Percentiles rank a stretch among this genome's conserved stretches.
Conservation (phyloP, 2,113 vertebrate species). For the Dendropsophus ebraccatus region DNA sequence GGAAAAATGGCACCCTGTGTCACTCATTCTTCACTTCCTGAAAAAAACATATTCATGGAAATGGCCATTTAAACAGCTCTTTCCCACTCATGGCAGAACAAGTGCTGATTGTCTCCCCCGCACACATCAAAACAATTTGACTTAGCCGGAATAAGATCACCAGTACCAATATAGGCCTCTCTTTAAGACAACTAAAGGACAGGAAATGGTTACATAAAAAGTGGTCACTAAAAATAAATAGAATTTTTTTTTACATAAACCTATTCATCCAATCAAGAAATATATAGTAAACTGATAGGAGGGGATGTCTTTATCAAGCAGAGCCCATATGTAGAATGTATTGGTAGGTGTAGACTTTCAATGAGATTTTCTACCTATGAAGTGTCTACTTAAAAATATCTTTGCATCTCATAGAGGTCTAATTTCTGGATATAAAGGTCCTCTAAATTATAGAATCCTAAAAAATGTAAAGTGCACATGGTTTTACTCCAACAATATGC, state of each 20-base stretch:
- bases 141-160: conserved; percentile 13
- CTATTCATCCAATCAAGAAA: neutral
- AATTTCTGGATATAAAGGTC: neutral
- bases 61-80: conserved; percentile 71
- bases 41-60: conserved; percentile 66
- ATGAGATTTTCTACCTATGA: neutral
- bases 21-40: conserved; percentile 67
- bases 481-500: neutral
- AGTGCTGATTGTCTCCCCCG: conserved; percentile 64
- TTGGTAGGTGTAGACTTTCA: neutral
- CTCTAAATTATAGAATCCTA: neutral
- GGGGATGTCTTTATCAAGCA: neutral
- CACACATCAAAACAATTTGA: conserved; percentile 37
- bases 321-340: neutral
- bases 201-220: neutral
- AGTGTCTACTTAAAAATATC: neutral
- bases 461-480: neutral
- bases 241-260: neutral
- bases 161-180: neutral
- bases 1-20: conserved; percentile 66
- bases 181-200: neutral
- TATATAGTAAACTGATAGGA: neutral
- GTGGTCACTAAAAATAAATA: neutral
- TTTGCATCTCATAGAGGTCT: neutral
- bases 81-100: conserved; percentile 73